Conservation (phyloP, 2,888 invertebrate species). For the Drosophila fungiperda region DNA sequence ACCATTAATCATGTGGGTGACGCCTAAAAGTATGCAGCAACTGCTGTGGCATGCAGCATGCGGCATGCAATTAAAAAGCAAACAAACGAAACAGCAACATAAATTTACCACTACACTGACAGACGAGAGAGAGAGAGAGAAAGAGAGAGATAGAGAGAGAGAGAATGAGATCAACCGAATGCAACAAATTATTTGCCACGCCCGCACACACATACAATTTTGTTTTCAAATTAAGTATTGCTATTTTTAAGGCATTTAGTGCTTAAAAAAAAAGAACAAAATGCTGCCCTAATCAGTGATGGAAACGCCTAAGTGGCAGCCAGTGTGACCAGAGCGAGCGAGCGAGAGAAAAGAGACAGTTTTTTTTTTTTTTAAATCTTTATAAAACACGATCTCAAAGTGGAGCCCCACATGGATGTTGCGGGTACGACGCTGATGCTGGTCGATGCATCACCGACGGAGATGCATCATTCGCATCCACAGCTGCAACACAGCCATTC, state of each 20-base stretch:
- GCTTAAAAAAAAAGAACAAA: conserved; percentile 13
- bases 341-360: background rate
- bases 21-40: conserved; percentile 64
- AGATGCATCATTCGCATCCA: conserved; percentile 43
- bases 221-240: conserved; percentile 34
- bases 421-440: conserved; percentile 76
- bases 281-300: conserved; percentile 19
- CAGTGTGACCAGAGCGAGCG: conserved; percentile 1
- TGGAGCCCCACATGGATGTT: conserved; percentile 74
- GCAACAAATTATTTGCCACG: conserved; percentile 38
- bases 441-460: conserved; percentile 64
- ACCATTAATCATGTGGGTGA: conserved; percentile 72
- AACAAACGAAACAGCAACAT: conserved; percentile 58
- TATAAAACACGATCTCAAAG: conserved; percentile 10
- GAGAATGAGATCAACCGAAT: conserved; percentile 4
- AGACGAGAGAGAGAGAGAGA: background rate
- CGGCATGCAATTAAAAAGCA: conserved; percentile 67
- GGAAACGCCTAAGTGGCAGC: conserved; percentile 5
- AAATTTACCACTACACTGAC: conserved; percentile 58
- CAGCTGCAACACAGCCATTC: conserved; percentile 47
- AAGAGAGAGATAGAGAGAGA: background rate
- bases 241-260: conserved; percentile 35
- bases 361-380: no score
- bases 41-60: conserved; percentile 33
- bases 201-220: conserved; percentile 1